Conservation (phyloP, 2,797 vertebrate species). For the Coreius guichenoti region DNA sequence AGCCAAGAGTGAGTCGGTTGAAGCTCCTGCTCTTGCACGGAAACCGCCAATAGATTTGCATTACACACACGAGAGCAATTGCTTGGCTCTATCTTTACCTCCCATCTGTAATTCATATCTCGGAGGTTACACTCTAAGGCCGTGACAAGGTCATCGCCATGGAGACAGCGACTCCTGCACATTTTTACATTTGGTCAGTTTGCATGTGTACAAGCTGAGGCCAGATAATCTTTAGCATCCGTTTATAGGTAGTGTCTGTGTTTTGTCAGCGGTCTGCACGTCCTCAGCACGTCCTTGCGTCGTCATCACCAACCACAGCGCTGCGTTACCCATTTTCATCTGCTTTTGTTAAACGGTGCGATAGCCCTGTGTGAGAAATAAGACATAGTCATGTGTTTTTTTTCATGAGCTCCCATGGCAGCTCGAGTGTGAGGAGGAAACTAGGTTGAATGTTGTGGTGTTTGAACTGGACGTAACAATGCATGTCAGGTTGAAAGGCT, state of each 20-base stretch:
- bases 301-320: neutral
- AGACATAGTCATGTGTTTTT: constrained; percentile 9
- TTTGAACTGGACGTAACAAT: constrained; percentile 9
- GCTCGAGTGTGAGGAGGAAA: neutral
- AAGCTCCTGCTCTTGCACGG: neutral
- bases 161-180: constrained; percentile 45
- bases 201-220: neutral
- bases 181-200: constrained; percentile 14
- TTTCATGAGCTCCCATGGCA: constrained; percentile 31
- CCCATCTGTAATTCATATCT: constrained; percentile 55
- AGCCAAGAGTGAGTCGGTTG: neutral
- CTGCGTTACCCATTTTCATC: neutral
- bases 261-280: neutral
- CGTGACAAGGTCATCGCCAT: constrained; percentile 56
- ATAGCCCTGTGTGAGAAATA: neutral
- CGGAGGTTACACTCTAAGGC: constrained; percentile 22
- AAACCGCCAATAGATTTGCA: neutral
- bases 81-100: constrained; percentile 11
- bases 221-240: neutral
- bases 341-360: neutral
- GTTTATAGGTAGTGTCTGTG: neutral
- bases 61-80: neutral
- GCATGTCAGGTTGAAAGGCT: constrained; percentile 23
- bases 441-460: neutral
- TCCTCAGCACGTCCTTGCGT: constrained; percentile 1